A percentile compares a stretch with the other conserved stretches of the same genome.
phyloP scores from a whole-genome alignment of 2,113 vertebrate species.

The Prunella fulvescens region DNA sequence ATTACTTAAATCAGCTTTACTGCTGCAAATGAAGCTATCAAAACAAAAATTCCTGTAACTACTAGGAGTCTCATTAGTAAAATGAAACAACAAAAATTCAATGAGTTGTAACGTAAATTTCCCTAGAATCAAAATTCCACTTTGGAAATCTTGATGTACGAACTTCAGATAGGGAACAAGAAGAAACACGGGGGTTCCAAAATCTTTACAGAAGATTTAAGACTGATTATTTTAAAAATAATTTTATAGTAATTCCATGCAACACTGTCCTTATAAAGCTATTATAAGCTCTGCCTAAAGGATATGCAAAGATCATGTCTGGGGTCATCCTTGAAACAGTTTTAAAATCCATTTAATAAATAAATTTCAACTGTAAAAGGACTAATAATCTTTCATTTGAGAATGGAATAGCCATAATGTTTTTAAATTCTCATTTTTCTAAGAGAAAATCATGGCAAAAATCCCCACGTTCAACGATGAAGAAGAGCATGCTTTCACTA shows the following conservation, averaged over 20 bases:
- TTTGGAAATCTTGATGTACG: background rate
- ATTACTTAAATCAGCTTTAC: background rate
- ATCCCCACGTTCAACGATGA: background rate
- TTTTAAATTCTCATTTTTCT: background rate
- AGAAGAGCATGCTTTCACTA: background rate
- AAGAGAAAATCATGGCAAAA: background rate
- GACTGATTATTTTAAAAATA: background rate
- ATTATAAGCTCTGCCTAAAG: background rate
- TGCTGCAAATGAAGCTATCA: background rate
- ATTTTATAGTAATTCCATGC: background rate
- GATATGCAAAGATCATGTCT: background rate
- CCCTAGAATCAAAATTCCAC: background rate
- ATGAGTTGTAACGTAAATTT: background rate
- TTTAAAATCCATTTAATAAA: background rate
- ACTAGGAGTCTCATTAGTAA: background rate
- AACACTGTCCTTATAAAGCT: background rate
- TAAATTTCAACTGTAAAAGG: background rate
- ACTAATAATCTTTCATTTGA: background rate
- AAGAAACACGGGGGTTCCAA: background rate
- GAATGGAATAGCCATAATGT: background rate
- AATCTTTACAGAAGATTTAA: background rate
- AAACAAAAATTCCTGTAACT: background rate
- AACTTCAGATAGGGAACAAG: background rate
- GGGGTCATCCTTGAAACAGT: background rate
- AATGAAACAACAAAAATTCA: background rate